Base-by-base conservation (phyloP, 2,888 invertebrate genomes). In the Meloe dianella region DNA sequence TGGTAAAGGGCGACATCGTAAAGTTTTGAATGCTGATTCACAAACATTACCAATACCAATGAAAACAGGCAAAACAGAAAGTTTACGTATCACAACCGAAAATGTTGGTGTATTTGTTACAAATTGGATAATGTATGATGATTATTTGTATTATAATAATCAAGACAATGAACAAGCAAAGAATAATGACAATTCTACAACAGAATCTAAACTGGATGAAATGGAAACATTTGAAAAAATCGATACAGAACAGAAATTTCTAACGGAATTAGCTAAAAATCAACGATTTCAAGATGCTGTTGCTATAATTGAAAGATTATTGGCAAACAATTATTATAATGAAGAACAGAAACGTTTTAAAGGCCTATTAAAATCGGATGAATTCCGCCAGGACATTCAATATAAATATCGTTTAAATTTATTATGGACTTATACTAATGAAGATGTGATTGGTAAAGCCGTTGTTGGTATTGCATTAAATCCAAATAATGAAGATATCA, bases 121-220 rank as follows among this genome's bases (percentile, higher is more conserved):
- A 0, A 86, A 89, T 77, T 94, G 92, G 88, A 91, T 93, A 74
- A 92, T 93, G 89, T 89, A 89, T 75, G 93, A 93, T 77, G 91
- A 90, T 0, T 91, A 89, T 59, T 75, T 87, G 32, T 3, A 27
- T n/a, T n/a, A n/a, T 4, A 27, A 27, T 27, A 27, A 27, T 27
- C 84, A 85, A n/a, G 76, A 77, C 67, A 71, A 78, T 4, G 4
- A 29, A 27, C 10, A 30, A 10, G n/a, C 20, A 29, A n/a, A 10
- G 14, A 51, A 57, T 9, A 17, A 35, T 12, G 38, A 20, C 1
- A 20, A 30, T 20, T 20, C 64, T 1, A 63, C 22, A 54, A 61
- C 61, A 2, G 58, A 60, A 30, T 61, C 60, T 24, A 22, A 22
- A 2, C n/a, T 20, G 1, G 82, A 71, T 47, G 67, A 69, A 71